Base-by-base conservation (phyloP, 2,888 invertebrate species). In the Plebejus argus region DNA sequence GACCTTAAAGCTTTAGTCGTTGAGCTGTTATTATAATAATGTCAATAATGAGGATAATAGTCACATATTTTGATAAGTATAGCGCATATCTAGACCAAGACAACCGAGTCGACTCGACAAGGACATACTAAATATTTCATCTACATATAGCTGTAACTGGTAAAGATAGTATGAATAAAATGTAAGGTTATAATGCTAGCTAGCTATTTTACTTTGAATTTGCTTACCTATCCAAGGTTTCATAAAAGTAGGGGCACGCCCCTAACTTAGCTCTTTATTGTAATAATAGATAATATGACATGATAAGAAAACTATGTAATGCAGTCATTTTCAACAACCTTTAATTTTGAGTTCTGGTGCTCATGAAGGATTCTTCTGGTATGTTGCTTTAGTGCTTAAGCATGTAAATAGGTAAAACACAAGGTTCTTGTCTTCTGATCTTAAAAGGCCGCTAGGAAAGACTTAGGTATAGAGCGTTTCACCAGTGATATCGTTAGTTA, bases 21-120 rank as follows among this genome's bases (percentile, higher is more conserved):
- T 33, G 66, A 33, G 66, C 66, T 66, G 66, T 66, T 66, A 66
- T 66, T 66, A 66, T 66, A 66, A 66, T 66, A 66, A 66, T 66
- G 28, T 66, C 28, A 33, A 66, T 66, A 66, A 66, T 66, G 66
- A 33, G 23, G 61, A 66, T 66, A 66, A 66, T 18, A 66, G 66
- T 28, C 15, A 33, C 66, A 66, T 66, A 66, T 33, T 28, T 66
- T 66, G 6, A 33, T 33, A 66, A 66, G 33, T 66, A 66, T 4
- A 66, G 15, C 23, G 61, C 66, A 66, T 66, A 66, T 28, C 66
- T 66, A 66, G 66, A 66, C 66, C 66, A 66, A 66, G 66, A 33
- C 66, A 28, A 66, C 18, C 66, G 28, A 61, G 23, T 61, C 23
- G 12, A 7, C 66, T 66, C 6, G 5, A 20, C 66, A 66, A 28